Base-by-base conservation (phyloP, 2,888 invertebrate species). In the Incurvaria masculella region DNA sequence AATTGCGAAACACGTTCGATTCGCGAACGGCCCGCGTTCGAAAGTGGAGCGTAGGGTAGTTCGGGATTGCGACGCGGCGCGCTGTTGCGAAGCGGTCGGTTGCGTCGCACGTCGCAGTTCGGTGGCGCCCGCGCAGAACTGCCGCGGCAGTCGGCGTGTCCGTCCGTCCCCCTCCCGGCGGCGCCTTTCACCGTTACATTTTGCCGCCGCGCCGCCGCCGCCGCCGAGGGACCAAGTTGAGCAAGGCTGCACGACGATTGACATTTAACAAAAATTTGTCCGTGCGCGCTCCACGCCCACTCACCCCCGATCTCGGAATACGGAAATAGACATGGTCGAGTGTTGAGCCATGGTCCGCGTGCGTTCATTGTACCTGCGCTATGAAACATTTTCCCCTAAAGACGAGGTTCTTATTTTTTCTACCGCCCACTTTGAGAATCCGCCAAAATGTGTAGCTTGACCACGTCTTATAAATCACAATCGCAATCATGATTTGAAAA, bases 201-300 rank as follows among this genome's bases (percentile, higher is more conserved):
- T 72, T 64, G 67, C 68, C 65, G 63, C 68, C 6, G 6, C 10
- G 10, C 23, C 23, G 23, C 6, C n/a, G n/a, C 23, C 6, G 23
- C 23, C 23, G 23, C 67, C 66, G 63, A 72, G 69, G 69, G 61
- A 69, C 67, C 59, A 61, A 58, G 69, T 72, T 73, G 63, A 68
- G 72, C 75, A 74, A 76, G 75, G 74, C 74, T 73, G 62, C 65
- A 65, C 62, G 70, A 67, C 69, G 74, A 74, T 68, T 74, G 75
- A 74, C 75, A 74, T 73, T 73, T 68, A 72, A 68, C 73, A 73
- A 70, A 71, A 71, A 68, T 65, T 62, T 63, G 59, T 60, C 59
- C 59, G 63, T 56, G 59, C 61, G 61, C 14, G 14, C 3, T 33
- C 11, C 14, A 14, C 33, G 14, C 33, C 14, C 3, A 6, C 33